A percentile compares a stretch with the other conserved stretches of the same genome.
These are phyloP conservation scores for Nebria salina DNA, from an alignment of 2,888 invertebrate species.

Conservation along the genomic window DNA sequence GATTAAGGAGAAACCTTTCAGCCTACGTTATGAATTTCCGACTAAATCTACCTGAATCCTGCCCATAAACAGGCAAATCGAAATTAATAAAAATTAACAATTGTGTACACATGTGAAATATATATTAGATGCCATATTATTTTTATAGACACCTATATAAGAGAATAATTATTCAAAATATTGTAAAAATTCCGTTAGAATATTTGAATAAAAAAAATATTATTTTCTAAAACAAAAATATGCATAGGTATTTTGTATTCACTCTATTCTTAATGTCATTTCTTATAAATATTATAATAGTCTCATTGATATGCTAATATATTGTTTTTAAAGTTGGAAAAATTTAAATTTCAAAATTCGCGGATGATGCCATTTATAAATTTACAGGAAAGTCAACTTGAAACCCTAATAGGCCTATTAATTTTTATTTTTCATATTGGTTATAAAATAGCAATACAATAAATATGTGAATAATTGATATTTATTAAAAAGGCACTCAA, in stretches of 20 bases:
- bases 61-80: background rate
- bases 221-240: background rate
- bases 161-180: no score
- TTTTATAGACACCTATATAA: no score
- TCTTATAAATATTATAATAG: background rate
- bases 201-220: background rate
- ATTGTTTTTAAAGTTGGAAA: background rate
- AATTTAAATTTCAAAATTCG: background rate
- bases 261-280: background rate
- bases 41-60: background rate
- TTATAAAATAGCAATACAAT: no score
- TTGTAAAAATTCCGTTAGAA: no score
- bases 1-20: background rate
- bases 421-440: no score
- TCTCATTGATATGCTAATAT: background rate
- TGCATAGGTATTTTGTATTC: background rate
- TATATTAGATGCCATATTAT: no score
- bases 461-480: no score
- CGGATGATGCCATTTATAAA: background rate
- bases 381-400: background rate
- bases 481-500: no score
- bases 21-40: background rate
- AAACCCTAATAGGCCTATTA: background rate
- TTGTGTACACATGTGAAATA: no score
- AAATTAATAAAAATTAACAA: no score